phyloP scores from a whole-genome alignment of 2,113 vertebrate genomes.

The Hippocampus barbouri region DNA sequence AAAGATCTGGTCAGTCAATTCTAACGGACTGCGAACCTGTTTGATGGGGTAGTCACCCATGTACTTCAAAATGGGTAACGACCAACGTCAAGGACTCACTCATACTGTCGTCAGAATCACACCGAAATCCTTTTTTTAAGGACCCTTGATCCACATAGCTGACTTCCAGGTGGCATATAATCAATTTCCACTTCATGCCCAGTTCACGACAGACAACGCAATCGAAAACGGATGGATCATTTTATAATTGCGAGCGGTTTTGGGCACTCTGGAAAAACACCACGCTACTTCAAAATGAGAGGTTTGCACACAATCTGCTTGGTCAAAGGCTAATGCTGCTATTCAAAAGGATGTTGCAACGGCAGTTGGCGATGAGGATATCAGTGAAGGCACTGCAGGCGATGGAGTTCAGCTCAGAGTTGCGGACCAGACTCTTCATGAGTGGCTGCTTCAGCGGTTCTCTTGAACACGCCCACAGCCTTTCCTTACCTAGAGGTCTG shows the following conservation, averaged over 20 bases:
- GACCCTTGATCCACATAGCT: neutral
- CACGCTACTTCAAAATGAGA: neutral
- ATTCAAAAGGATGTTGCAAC: neutral
- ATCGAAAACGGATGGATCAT: neutral
- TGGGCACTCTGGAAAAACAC: conserved; percentile 24
- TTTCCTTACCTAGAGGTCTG: conserved; percentile 84
- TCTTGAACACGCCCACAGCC: conserved; percentile 82
- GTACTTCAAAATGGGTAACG: conserved; percentile 88
- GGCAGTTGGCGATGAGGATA: conserved; percentile 77
- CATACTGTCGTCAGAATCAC: neutral
- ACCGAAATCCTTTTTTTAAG: no score
- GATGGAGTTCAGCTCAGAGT: conserved; percentile 75
- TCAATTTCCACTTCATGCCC: neutral
- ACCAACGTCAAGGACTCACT: neutral
- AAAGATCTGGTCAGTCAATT: conserved; percentile 93
- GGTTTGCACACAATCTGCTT: neutral
- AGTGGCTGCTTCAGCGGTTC: conserved; percentile 89
- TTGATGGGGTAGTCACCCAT: conserved; percentile 95
- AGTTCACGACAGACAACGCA: neutral
- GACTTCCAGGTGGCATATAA: neutral
- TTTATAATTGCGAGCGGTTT: neutral
- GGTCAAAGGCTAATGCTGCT: neutral
- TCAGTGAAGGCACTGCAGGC: conserved; percentile 87
- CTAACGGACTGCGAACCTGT: conserved; percentile 73
- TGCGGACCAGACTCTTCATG: conserved; percentile 75